Conservation (phyloP, 2,888 invertebrate species). For the Leucania comma region DNA sequence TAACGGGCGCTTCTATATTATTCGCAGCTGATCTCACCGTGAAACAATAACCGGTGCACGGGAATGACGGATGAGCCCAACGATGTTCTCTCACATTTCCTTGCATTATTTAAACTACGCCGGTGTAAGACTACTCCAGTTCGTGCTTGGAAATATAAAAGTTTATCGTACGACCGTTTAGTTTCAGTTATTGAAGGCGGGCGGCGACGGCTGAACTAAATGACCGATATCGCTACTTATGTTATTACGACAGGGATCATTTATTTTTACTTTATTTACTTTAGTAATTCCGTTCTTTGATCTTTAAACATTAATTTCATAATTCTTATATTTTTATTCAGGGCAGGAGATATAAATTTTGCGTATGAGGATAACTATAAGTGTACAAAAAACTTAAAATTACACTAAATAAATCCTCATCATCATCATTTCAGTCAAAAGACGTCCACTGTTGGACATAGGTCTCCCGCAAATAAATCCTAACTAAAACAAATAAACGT, state of each 20-base stretch:
- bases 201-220: conserved; percentile 67
- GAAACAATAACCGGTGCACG: conserved; percentile 55
- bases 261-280: conserved; percentile 25
- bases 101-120: conserved; percentile 59
- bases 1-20: conserved; percentile 15
- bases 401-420: too few species aligned
- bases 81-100: conserved; percentile 53
- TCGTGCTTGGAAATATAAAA: conserved; percentile 56
- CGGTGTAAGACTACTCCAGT: conserved; percentile 38
- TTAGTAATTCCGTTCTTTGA: not conserved
- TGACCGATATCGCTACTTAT: conserved; percentile 65
- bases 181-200: conserved; percentile 67
- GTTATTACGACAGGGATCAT: conserved; percentile 50
- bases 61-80: conserved; percentile 45
- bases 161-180: conserved; percentile 70
- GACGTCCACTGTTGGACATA: too few species aligned
- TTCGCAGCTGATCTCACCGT: conserved; percentile 48
- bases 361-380: too few species aligned
- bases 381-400: too few species aligned
- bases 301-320: not conserved
- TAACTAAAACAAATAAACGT: too few species aligned
- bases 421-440: too few species aligned
- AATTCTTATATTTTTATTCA: too few species aligned
- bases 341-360: too few species aligned
- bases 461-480: too few species aligned